A percentile compares a stretch with the other conserved stretches of the same genome.
These are phyloP conservation scores for Aradus depressus DNA, from an alignment of 2,888 invertebrate species.

Conservation along the genomic window DNA sequence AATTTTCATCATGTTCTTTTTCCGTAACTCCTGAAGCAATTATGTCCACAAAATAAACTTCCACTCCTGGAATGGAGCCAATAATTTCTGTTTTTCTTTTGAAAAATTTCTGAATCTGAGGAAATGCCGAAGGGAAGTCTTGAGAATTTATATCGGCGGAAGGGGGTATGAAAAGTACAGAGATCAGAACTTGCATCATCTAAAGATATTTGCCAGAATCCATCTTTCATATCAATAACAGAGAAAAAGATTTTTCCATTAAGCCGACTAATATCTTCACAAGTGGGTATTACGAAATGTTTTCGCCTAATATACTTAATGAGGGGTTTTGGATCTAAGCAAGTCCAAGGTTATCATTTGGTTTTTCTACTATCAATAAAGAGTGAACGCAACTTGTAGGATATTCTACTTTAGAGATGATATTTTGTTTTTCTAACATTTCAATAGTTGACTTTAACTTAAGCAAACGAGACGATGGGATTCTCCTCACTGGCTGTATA, in stretches of 20 bases:
- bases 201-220: slow-evolving; percentile 10
- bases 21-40: slow-evolving; percentile 21
- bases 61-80: slow-evolving; percentile 18
- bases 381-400: too few species aligned
- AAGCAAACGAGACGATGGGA: background rate
- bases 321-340: slow-evolving; percentile 14
- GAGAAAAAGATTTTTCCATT: slow-evolving; percentile 7
- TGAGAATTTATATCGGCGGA: slow-evolving; percentile 16
- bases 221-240: slow-evolving; percentile 19
- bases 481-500: slow-evolving; percentile 2
- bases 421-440: background rate
- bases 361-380: too few species aligned
- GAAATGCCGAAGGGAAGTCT: slow-evolving; percentile 21
- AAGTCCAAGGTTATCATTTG: too few species aligned
- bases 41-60: slow-evolving; percentile 20
- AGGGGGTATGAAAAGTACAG: slow-evolving; percentile 19
- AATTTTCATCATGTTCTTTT: slow-evolving; percentile 19
- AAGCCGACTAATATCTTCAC: slow-evolving; percentile 13
- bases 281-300: slow-evolving; percentile 15
- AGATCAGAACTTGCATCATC: slow-evolving; percentile 12
- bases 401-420: slow-evolving; percentile 5
- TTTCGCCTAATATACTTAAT: slow-evolving; percentile 16
- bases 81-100: slow-evolving; percentile 14
- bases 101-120: slow-evolving; percentile 22
- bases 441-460: slow-evolving; percentile 6